A percentile compares a stretch with the other conserved stretches of the same genome.
phyloP scores from a whole-genome alignment of 1,140 invertebrate species.

The Micrasema minimum region DNA sequence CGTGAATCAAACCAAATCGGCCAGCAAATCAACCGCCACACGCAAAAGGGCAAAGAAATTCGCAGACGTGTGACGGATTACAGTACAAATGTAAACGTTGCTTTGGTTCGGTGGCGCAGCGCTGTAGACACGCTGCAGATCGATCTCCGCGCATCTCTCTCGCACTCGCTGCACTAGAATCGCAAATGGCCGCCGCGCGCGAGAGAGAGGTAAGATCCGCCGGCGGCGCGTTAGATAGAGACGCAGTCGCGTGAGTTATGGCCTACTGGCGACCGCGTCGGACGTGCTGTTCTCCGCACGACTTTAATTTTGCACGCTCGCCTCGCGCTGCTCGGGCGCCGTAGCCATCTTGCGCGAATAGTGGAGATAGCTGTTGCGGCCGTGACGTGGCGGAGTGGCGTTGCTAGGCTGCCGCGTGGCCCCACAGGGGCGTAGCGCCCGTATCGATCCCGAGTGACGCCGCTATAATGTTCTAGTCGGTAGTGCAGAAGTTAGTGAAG shows the following conservation, averaged over 20 bases:
- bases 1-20: not conserved
- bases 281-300: constrained; percentile 2
- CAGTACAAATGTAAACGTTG: not conserved
- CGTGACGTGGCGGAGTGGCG: constrained; percentile 5
- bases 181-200: constrained; percentile 40
- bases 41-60: not conserved
- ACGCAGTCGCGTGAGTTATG: constrained; percentile 20
- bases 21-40: not conserved
- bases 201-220: not conserved
- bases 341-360: not conserved
- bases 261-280: not conserved
- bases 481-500: not conserved
- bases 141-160: constrained; percentile 11
- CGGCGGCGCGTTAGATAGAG: constrained; percentile 7
- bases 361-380: not conserved
- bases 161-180: constrained; percentile 31
- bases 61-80: not conserved
- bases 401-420: not conserved
- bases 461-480: not conserved
- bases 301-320: not conserved
- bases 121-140: not conserved
- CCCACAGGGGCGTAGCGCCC: constrained; percentile 14
- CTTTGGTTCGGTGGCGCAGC: not conserved
- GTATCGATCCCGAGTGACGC: constrained; percentile 9
- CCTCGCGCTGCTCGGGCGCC: not conserved